Evolutionary conservation across 1,140 invertebrate species (phyloP), one percentile per base, ranked within the genome.

Genomic region (Lepidurus packardi): DNA sequence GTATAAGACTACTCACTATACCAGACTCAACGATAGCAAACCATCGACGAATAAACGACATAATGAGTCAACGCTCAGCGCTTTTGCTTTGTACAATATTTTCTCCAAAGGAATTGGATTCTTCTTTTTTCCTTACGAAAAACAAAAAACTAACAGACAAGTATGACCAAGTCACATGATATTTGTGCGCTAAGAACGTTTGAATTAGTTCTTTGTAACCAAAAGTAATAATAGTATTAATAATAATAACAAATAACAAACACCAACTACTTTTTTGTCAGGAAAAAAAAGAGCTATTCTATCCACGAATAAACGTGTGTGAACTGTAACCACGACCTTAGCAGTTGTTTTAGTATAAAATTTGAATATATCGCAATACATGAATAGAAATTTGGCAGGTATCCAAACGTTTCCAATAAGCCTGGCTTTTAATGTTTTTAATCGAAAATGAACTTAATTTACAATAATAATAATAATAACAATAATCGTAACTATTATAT

Each of bases 131-230:
- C 6, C 9, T n/a, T 7, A 65, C 16, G 10, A 65, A 65, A 65
- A 65, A n/a, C 13, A 65, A 13, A 13, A n/a, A n/a, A 11, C 45
- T 47, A 47, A 10, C 45, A 2, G 10, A 13, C 53, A 65, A 65
- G 7, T n/a, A n/a, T 65, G 53, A 65, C 53, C 13, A 65, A 65
- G 53, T 65, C 53, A 65, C 53, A 65, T 9, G 53, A 13, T n/a
- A 65, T 65, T 65, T 65, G 53, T 65, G 53, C 53, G 53, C 53
- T 65, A 65, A 65, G 53, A 65, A 65, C 53, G 13, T 65, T 21
- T 65, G 53, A 65, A 65, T 21, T 13, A 65, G 53, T 65, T 65
- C 53, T 65, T 65, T 65, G 34, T 34, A 34, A 34, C 34, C 34
- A 34, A 34, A 34, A 34, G 34, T 4, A 34, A 34, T 34, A 34